Evolutionary conservation across 2,888 invertebrate species (phyloP), one percentile per base, ranked within the genome.

Genomic region (Eilema caniola): DNA sequence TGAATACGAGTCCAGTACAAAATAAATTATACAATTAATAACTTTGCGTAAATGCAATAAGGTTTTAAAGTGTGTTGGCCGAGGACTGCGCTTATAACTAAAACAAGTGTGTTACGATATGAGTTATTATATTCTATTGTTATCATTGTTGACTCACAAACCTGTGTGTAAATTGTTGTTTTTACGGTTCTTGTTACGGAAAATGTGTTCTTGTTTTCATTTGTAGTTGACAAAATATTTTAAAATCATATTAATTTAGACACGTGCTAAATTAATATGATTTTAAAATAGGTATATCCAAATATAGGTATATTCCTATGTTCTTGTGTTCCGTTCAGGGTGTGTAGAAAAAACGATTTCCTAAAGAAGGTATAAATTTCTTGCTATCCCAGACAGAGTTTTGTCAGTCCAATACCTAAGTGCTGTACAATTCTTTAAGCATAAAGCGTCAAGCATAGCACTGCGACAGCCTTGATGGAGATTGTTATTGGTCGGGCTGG

Each of bases 101-200:
- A 31, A 68, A 57, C 28, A 20, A 53, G 56, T 20, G 12, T 69
- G 67, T 66, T 33, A 41, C 47, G 70, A n/a, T 33, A 41, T 41
- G 70, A 64, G 28, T 33, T 28, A 70, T 75, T 65, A 60, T 2
- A 31, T 31, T 28, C 59, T 67, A 61, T 28, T 71, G 71, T 80
- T 80, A 84, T 83, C 76, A 63, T 69, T 65, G 33, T 57, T 79
- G 81, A 83, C 71, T 84, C 82, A 85, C 74, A 67, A 71, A 59
- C 63, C n/a, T 76, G 70, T 78, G 79, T 77, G 31, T 67, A 79
- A 75, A 67, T 70, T 78, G 78, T 77, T 73, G 70, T 78, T 71
- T 24, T 59, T 61, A 70, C 33, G 33, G n/a, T n/a, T n/a, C n/a
- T n/a, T n/a, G n/a, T n/a, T 23, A 59, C 37, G 25, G 59, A 61